Conservation (phyloP, 2,113 vertebrate species). For the Aptenodytes forsteri region DNA sequence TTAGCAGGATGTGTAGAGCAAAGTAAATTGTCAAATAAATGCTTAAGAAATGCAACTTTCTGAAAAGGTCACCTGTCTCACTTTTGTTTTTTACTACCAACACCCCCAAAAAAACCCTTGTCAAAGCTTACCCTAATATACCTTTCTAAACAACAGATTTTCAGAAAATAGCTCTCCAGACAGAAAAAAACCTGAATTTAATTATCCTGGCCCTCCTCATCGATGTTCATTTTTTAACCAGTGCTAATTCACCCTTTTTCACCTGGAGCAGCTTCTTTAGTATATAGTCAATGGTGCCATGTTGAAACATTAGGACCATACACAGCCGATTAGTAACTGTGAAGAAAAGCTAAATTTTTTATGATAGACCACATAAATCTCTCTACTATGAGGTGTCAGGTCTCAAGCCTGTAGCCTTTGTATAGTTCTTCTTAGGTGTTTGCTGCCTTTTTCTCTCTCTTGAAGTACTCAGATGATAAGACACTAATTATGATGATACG, state of each 20-base stretch:
- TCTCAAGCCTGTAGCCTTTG: neutral
- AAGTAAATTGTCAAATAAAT: neutral
- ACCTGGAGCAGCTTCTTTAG: neutral
- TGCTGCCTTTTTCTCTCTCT: neutral
- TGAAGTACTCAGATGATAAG: neutral
- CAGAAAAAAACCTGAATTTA: neutral
- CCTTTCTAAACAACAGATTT: neutral
- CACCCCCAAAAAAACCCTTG: neutral
- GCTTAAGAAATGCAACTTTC: neutral
- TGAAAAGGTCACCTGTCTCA: neutral
- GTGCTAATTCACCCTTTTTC: neutral
- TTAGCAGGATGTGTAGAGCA: neutral
- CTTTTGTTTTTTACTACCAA: neutral
- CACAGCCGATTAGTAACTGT: neutral
- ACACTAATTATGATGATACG: neutral
- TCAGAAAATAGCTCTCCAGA: neutral
- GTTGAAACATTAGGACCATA: neutral
- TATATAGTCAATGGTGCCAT: neutral
- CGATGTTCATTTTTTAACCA: neutral
- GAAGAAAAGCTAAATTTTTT: conserved; percentile 3
- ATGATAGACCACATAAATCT: conserved; percentile 1
- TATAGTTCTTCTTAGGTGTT: neutral
- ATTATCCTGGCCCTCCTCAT: neutral
- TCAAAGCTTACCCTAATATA: neutral
- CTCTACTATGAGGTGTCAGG: neutral